phyloP scores from a whole-genome alignment of 2,113 vertebrate species.

The Myotis yumanensis region DNA sequence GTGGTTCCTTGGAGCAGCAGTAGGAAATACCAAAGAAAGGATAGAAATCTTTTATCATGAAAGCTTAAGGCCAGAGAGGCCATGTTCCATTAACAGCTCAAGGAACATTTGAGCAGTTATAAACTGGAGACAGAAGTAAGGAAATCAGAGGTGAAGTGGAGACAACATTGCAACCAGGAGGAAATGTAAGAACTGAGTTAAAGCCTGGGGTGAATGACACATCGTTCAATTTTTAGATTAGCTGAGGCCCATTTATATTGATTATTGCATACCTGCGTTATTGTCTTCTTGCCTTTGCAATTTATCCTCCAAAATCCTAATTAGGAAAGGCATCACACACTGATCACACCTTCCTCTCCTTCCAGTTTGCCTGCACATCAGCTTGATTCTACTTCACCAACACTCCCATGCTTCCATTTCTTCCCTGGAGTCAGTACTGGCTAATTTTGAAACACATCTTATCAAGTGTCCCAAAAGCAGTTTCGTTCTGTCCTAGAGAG shows the following conservation, averaged over 20 bases:
- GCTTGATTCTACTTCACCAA: neutral
- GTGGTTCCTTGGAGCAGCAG: neutral
- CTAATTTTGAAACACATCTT: neutral
- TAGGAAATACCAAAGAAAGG: neutral
- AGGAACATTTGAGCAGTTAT: neutral
- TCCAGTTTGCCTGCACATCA: neutral
- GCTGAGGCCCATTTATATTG: neutral
- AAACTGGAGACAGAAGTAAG: slow-evolving; percentile 1
- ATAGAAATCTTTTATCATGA: neutral
- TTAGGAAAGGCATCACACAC: neutral
- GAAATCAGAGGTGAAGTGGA: neutral
- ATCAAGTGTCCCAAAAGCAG: neutral
- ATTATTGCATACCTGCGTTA: neutral
- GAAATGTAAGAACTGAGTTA: neutral
- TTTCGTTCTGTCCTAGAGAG: neutral
- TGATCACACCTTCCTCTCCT: neutral
- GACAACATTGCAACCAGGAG: neutral
- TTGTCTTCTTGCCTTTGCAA: neutral
- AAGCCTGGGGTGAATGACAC: neutral
- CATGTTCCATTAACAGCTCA: neutral
- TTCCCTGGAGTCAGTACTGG: neutral
- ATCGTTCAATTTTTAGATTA: neutral
- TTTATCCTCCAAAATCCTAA: neutral
- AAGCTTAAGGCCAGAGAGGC: neutral
- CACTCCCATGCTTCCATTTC: neutral